Conservation (phyloP, 2,797 vertebrate genomes). For the Falco peregrinus region DNA sequence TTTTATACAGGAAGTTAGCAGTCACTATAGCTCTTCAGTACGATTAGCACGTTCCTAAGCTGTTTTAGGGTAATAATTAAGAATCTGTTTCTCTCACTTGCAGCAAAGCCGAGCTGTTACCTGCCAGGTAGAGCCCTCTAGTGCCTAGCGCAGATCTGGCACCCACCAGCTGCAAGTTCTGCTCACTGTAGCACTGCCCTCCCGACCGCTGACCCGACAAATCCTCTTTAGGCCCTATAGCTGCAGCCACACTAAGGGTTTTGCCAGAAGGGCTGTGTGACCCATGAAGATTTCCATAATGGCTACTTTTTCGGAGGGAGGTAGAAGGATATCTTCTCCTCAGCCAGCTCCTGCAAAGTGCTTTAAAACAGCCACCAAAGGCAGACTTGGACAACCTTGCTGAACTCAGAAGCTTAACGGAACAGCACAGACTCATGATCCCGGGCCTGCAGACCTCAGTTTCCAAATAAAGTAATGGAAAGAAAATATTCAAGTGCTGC, state of each 20-base stretch:
- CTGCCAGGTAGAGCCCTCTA: constrained; percentile 50
- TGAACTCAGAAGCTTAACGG: background rate
- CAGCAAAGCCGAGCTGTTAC: background rate
- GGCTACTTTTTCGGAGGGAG: background rate
- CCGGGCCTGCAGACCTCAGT: background rate
- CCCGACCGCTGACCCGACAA: background rate
- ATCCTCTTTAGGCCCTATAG: background rate
- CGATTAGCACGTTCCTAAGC: rapidly evolving
- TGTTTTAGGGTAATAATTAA: background rate
- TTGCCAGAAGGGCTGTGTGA: background rate
- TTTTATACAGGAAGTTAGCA: background rate
- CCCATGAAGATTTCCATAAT: background rate
- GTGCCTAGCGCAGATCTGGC: background rate
- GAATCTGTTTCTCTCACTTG: background rate
- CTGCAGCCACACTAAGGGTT: background rate
- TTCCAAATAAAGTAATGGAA: background rate
- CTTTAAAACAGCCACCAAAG: background rate
- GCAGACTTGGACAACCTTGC: background rate
- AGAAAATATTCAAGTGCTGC: background rate
- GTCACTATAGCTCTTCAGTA: background rate
- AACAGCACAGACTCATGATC: background rate
- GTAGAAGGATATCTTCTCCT: background rate
- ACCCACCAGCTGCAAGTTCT: background rate
- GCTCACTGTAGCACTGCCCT: background rate
- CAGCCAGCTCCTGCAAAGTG: background rate